Evolutionary conservation across 2,888 invertebrate species (phyloP).

Genomic region (Cosmorhoe ocellata): DNA sequence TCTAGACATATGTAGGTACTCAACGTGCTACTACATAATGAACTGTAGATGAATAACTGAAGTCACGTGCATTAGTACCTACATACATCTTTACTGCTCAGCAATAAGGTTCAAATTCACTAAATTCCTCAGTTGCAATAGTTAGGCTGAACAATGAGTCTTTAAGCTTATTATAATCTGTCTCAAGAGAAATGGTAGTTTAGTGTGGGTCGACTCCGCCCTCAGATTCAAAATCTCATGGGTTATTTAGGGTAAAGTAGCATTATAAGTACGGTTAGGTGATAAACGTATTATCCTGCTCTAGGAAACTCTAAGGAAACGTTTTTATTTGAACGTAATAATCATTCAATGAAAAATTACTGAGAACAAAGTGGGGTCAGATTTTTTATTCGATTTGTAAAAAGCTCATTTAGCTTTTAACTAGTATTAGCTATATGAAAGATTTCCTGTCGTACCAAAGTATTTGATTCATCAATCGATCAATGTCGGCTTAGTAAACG

Average conservation of each 20-base stretch:
- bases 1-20: conserved; percentile 16
- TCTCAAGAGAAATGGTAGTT: conserved; percentile 15
- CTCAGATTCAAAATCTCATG: conserved; percentile 12
- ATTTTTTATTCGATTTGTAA: too few relatives aligned
- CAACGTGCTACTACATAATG: conserved; percentile 5
- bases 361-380: too few relatives aligned
- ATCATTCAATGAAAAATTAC: too few relatives aligned
- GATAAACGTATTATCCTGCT: neutral
- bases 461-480: conserved; percentile 22
- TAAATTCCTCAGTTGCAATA: neutral
- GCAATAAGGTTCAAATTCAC: conserved; percentile 4
- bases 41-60: neutral
- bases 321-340: too few relatives aligned
- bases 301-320: too few relatives aligned
- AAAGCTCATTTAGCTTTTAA: neutral
- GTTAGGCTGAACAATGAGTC: conserved; percentile 11
- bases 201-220: conserved; percentile 11
- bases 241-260: conserved; percentile 11
- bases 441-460: conserved; percentile 7
- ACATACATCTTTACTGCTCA: conserved; percentile 3
- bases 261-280: conserved; percentile 7
- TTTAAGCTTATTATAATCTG: conserved; percentile 20
- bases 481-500: conserved; percentile 26
- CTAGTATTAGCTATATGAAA: conserved; percentile 11
- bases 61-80: neutral